These are phyloP conservation scores for Sander vitreus DNA, from an alignment of 2,113 vertebrate species.

Conservation along the genomic window DNA sequence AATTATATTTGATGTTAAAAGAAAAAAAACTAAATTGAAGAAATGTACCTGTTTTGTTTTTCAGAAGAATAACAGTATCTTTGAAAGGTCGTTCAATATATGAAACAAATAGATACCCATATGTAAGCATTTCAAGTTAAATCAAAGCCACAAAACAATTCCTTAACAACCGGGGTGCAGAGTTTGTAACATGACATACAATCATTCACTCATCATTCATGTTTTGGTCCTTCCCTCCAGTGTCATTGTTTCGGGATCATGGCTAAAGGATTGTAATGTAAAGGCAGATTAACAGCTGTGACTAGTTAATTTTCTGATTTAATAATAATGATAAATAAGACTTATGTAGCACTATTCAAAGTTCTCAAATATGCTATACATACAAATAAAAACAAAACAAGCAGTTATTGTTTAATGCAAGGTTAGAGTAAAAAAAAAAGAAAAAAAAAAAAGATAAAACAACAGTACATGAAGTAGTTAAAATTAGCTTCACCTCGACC, in stretches of 20 bases:
- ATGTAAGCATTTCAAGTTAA: background rate
- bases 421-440: no score
- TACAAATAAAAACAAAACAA: no score
- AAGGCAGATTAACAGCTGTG: background rate
- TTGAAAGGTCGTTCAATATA: background rate
- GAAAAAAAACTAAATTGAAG: no score
- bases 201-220: background rate
- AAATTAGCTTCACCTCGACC: background rate
- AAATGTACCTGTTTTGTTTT: background rate
- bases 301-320: background rate
- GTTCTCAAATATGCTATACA: no score
- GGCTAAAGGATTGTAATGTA: no score
- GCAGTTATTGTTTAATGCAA: no score
- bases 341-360: no score
- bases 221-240: background rate
- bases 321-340: no score
- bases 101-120: background rate
- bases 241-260: no score
- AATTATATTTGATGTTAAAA: no score
- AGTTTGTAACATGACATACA: background rate
- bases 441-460: background rate
- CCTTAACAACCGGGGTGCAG: background rate
- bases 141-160: background rate
- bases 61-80: no score
- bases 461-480: background rate